Evolutionary conservation across 2,113 vertebrate genomes (phyloP), one percentile per base, ranked within the genome.

Genomic region (Coptodon bakossiorum): DNA sequence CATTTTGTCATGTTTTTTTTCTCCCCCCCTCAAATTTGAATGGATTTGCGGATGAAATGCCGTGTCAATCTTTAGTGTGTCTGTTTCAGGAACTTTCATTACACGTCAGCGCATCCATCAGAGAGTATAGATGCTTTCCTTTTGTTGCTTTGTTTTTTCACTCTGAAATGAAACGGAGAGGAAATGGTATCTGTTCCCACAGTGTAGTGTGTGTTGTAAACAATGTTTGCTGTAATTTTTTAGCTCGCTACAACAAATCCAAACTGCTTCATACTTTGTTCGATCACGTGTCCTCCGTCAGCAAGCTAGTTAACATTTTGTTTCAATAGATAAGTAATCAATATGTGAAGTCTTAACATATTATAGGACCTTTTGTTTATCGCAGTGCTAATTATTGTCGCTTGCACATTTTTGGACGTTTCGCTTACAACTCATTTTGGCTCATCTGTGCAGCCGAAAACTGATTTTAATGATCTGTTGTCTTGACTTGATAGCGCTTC

Each of bases 51-150:
- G 84, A 82, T 93, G 93, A 93, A 88, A 89, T 24, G 53, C n/a
- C 29, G 10, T 82, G 68, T 89, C 82, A 90, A 68, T 81, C 85
- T 85, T 84, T 82, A 84, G 52, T 76, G 81, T 81, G 22, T 83
- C 29, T 34, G 54, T 89, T 90, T 92, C 80, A 82, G 81, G 57
- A 86, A 81, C 86, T 91, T 85, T 73, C 86, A 89, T 94, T 92
- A 92, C 90, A 95, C 92, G 88, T 89, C 91, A 54, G 59, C 88
- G 90, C 90, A 90, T 93, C 88, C 89, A 86, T 91, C 86, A 90
- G 34, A 79, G 38, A 73, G 10, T 50, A 54, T 17, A 56, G 38
- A 81, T 4, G 61, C 87, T 82, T 87, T 89, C 14, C 13, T n/a
- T 50, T 68, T 84, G 66, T 84, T 88, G 36, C 78, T 90, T 82